Base-by-base conservation (phyloP, 2,797 vertebrate species). In the Betta splendens region DNA sequence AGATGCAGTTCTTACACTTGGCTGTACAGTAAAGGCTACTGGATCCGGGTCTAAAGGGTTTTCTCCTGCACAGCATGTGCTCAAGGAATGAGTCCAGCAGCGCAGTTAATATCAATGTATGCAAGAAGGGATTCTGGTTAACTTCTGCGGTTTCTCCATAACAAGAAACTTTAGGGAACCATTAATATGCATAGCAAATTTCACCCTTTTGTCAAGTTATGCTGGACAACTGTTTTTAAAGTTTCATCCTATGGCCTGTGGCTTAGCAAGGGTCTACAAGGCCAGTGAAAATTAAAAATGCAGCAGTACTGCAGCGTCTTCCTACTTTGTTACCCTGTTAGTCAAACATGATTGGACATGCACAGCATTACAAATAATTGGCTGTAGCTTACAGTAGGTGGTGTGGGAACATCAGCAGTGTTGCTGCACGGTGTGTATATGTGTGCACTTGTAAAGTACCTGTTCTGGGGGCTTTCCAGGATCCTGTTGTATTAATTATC, bases 401-500 rank as follows among this genome's bases (percentile, higher is more conserved):
- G 46, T 36, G 44, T 10, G 35, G 36, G 45, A 40, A 61, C 16
- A 35, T 15, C 38, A 37, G 40, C 54, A 43, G 28, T 46, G 61
- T 37, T 54, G 53, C 29, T 46, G 57, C 37, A 36, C 37, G 35
- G 49, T 25, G 25, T 40, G 28, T 16, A 36, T 21, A 33, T 21
- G 32, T 21, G 37, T 25, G 32, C 13, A 20, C 39, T 57, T 70
- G 61, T 80, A 75, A 77, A 82, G 63, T 75, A 85, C 75, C 73
- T 83, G 76, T 75, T 74, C 66, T 73, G 69, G 69, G 71, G 64
- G 64, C 78, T 60, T 78, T 85, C 72, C 75, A 84, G 69, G 75
- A 81, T 64, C 69, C 83, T 76, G 76, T 79, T 80, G 87, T 87
- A 89, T 89, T 88, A 87, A 89, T 89, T 89, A 89, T 90, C 80